Conservation (phyloP, 30 jellyfish, hydroid and myxozoan species). For the Rhopilema esculentum region DNA sequence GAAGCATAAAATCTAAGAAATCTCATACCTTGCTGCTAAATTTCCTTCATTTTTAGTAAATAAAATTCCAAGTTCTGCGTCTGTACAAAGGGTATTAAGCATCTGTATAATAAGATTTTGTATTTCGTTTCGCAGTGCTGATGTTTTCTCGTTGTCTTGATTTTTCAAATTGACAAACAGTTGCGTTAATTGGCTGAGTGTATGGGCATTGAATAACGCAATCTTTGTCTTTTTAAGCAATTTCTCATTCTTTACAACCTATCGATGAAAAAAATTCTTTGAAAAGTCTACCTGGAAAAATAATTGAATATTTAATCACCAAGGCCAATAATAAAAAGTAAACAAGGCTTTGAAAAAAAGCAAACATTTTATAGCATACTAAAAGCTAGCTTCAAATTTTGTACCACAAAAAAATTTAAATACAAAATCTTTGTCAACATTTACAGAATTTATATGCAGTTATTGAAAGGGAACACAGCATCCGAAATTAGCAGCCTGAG, state of each 20-base stretch:
- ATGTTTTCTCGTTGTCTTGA: slow-evolving; percentile 9
- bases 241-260: slow-evolving; percentile 64
- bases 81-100: slow-evolving; percentile 60
- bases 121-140: slow-evolving; percentile 5
- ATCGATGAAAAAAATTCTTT: neutral
- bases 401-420: no score
- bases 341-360: no score
- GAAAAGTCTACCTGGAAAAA: no score
- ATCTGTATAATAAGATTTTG: slow-evolving; percentile 11
- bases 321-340: no score
- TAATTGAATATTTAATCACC: no score
- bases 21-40: slow-evolving; percentile 36
- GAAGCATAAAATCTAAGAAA: neutral
- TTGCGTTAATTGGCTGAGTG: slow-evolving; percentile 50
- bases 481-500: no score
- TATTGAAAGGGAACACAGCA: no score
- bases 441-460: no score
- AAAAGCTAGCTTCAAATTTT: no score
- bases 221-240: slow-evolving; percentile 77
- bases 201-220: slow-evolving; percentile 56
- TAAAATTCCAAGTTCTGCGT: slow-evolving; percentile 56
- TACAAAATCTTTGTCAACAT: no score
- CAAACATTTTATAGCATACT: no score
- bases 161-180: slow-evolving; percentile 15
- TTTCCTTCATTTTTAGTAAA: slow-evolving; percentile 49